Base-by-base conservation (phyloP, 2,888 invertebrate species). In the Oscheius sp. region DNA sequence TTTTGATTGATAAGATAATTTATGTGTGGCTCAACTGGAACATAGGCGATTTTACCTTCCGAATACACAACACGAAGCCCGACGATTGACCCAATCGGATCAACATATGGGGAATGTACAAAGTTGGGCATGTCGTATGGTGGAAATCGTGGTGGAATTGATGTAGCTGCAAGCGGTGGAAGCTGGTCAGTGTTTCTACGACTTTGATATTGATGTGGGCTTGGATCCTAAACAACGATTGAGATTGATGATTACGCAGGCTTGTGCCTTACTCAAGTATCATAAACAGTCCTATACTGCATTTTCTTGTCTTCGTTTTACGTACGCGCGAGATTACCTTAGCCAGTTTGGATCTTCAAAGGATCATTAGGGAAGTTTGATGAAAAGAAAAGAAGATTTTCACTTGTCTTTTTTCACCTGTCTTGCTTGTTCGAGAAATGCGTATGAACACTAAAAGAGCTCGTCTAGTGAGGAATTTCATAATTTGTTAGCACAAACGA, bases 1-100 rank as follows among this genome's bases (percentile, higher is more conserved):
- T 78, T 74, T 47, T 75, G 72, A 44, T 78, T 78, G 63, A 78
- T 78, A 59, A 78, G 63, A 68, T 71, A 68, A 41, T 78, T 78
- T 45, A 75, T 68, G 20, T 78, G 78, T 8, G 78, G 75, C n/a
- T 78, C 78, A 0, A 78, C 78, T 1, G 78, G 78, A 32, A 78
- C 73, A 32, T 78, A 78, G 22, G 62, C 68, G 33, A 78, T 44
- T 41, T 72, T 69, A 3, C 78, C 78, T 50, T 76, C 73, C 33
- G 74, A 44, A 63, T 74, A 71, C 22, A 78, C 44, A 5, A 75
- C 64, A 9, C 78, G 57, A 12, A 78, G 59, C 14, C 76, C 78
- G 50, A 78, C 70, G 45, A 78, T 76, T 12, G 76, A 74, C 22
- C 76, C 76, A 33, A 78, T 51, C 2, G 75, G 73, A 54, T 78